phyloP scores from a whole-genome alignment of 2,888 invertebrate species.

The Herminia tarsipennalis region DNA sequence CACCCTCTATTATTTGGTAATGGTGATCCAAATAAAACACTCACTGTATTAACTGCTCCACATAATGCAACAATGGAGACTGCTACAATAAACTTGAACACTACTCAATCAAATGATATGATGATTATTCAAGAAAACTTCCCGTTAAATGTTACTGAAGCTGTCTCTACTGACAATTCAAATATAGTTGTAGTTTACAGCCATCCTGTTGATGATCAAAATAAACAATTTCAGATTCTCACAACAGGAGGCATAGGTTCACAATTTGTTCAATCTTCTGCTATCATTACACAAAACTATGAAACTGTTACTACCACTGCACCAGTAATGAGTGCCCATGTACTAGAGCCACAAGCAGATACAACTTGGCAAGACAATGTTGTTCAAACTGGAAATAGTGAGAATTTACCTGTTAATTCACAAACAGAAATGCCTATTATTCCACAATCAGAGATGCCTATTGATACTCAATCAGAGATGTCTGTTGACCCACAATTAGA shows the following conservation, averaged over 20 bases:
- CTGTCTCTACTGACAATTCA: constrained; percentile 80
- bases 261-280: constrained; percentile 73
- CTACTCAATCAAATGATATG: constrained; percentile 85
- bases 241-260: constrained; percentile 67
- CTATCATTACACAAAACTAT: constrained; percentile 75
- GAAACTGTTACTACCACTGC: constrained; percentile 75
- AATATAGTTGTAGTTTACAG: constrained; percentile 88
- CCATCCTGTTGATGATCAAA: constrained; percentile 84
- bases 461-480: no score
- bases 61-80: constrained; percentile 58
- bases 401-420: constrained; percentile 44
- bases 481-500: constrained; percentile 42
- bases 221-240: constrained; percentile 82
- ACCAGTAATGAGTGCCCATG: constrained; percentile 77
- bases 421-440: constrained; percentile 43
- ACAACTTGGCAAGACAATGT: constrained; percentile 64
- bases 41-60: constrained; percentile 70
- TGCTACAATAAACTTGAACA: constrained; percentile 72
- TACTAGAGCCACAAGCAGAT: constrained; percentile 59
- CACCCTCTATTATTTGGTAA: constrained; percentile 79
- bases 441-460: no score
- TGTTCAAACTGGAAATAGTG: constrained; percentile 48
- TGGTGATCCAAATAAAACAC: constrained; percentile 66
- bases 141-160: constrained; percentile 83
- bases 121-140: constrained; percentile 87